Conservation (phyloP, 2,797 vertebrate species). For the Notolepis coatsorum region DNA sequence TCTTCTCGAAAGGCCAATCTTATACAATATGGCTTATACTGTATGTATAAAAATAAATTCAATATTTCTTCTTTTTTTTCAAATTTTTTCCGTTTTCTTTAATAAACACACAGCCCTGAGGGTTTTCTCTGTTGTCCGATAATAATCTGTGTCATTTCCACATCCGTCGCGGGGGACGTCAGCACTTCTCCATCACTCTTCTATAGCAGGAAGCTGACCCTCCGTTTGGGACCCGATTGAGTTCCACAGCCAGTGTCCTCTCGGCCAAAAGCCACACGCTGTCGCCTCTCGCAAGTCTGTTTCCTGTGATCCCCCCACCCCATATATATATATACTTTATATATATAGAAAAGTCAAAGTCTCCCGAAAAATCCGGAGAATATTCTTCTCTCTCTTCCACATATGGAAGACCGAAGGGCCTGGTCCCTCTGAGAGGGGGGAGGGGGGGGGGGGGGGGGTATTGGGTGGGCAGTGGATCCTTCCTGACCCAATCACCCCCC, state of each 20-base stretch:
- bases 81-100: no score
- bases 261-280: constrained; percentile 80
- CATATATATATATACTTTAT: no score
- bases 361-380: constrained; percentile 99
- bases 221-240: constrained; percentile 76
- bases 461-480: constrained; percentile 82
- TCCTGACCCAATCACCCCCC: constrained; percentile 85
- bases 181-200: constrained; percentile 73
- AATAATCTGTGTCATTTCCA: constrained; percentile 86
- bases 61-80: no score
- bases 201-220: constrained; percentile 55
- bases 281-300: constrained; percentile 83
- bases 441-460: constrained; percentile 48
- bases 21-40: constrained; percentile 87
- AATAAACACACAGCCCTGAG: constrained; percentile 98
- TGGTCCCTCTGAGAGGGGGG: constrained; percentile 80
- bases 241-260: constrained; percentile 81
- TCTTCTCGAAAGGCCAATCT: constrained; percentile 74
- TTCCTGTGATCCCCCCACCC: constrained; percentile 56
- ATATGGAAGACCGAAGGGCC: constrained; percentile 97
- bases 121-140: constrained; percentile 88
- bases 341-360: constrained; percentile 86
- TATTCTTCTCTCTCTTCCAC: constrained; percentile 98
- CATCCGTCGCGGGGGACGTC: constrained; percentile 81
- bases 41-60: constrained; percentile 96